These are phyloP conservation scores for Cheilinus undulatus DNA, from an alignment of 2,113 vertebrate species.

Conservation along the genomic window DNA sequence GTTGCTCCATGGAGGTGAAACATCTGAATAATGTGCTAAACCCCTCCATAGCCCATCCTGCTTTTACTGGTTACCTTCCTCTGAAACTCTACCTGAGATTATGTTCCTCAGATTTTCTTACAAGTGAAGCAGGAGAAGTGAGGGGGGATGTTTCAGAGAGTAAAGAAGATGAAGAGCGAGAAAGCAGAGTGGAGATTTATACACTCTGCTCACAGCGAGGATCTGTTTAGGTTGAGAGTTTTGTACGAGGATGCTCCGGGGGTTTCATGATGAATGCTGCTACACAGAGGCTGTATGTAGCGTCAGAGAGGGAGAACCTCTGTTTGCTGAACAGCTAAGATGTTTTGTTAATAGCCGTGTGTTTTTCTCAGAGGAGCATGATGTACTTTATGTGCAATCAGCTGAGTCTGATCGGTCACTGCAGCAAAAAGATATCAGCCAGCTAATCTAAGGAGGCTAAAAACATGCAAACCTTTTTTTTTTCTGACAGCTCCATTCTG, in stretches of 20 bases:
- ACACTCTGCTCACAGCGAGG: constrained; percentile 29
- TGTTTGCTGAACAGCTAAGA: constrained; percentile 59
- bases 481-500: too few species aligned
- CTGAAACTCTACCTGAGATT: background rate
- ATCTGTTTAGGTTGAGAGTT: constrained; percentile 52
- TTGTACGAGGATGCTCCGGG: constrained; percentile 36
- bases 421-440: constrained; percentile 1
- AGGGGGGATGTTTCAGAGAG: constrained; percentile 23
- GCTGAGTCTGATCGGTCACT: constrained; percentile 42
- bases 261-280: constrained; percentile 51
- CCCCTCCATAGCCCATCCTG: background rate
- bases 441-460: background rate
- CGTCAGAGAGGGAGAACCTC: constrained; percentile 21
- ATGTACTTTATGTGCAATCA: constrained; percentile 43
- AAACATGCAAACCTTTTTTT: constrained; percentile 1
- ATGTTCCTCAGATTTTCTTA: constrained; percentile 4
- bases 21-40: background rate
- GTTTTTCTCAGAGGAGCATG: constrained; percentile 40
- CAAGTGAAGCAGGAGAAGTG: constrained; percentile 3
- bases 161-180: constrained; percentile 5
- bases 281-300: constrained; percentile 36
- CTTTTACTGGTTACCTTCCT: background rate
- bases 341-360: constrained; percentile 56
- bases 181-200: constrained; percentile 28
- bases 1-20: background rate